Evolutionary conservation across 2,113 vertebrate genomes (phyloP), one percentile per base, ranked within the genome.

Genomic region (Corythoichthys intestinalis): DNA sequence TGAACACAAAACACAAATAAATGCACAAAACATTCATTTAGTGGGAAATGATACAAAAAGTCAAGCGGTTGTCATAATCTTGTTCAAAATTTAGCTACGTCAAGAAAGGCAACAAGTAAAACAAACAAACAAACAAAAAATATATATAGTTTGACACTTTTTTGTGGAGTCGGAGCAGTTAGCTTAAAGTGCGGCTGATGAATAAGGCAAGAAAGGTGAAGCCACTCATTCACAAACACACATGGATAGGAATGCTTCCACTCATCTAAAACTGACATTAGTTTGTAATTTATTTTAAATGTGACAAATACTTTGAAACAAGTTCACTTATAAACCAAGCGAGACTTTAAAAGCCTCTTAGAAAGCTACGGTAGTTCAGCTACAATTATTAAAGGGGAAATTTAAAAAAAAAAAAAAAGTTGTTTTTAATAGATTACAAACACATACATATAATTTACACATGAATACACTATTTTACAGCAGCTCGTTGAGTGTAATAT

Each of bases 1-100:
- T 77, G 68, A 68, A 83, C 65, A 73, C 37, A 52, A 67, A 73
- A 37, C 37, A 79, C 68, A 53, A 57, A 59, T 68, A 46, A 7
- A 6, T 35, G 4, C 34, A 5, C 62, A 44, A 4, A 1, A 17
- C 54, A 52, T 74, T 2, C 47, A 4, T 63, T 41, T 66, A 67
- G 15, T 41, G 12, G 39, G 9, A 46, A 59, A 80, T 35, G 50
- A 13, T 28, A 52, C 63, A 52, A 53, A 56, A 53, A n/a, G 13
- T 60, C 5, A 63, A 63, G 12, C 44, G 44, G 4, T 62, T 17
- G 9, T 62, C 59, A 34, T 47, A 5, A 34, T 14, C 7, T 37
- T 57, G 20, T 34, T 58, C 56, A 58, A 14, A 37, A 14, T 58
- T 1, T 58, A 4, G 13, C 34, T 7, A 37, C 35, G 35, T 15